Evolutionary conservation across 2,888 invertebrate species (phyloP), one percentile per base, ranked within the genome.

Genomic region (Drosophila affinis): DNA sequence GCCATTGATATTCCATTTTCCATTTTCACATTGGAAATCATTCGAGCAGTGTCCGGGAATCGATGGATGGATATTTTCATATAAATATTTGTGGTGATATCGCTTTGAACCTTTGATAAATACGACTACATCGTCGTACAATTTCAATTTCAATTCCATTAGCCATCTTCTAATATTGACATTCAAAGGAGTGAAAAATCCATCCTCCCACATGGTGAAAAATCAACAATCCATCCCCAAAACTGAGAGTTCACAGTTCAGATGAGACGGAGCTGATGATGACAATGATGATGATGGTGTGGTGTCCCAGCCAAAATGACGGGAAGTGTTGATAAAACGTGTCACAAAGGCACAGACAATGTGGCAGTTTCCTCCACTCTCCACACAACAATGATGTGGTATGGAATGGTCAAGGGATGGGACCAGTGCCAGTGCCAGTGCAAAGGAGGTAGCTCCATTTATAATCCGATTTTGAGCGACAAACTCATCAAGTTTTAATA

Each of bases 311-410:
- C 45, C 67, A 79, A 75, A 75, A 79, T 79, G 80, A 80, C 83
- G 80, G 39, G 79, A 83, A 83, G 72, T 83, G 72, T 83, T 80
- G 83, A 79, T 83, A 80, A 83, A 79, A 75, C 68, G 80, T 80
- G 83, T 77, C 79, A 79, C 79, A 83, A 79, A 79, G 83, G 81
- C 80, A 83, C 75, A 65, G 77, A 65, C 62, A 72, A 70, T 67
- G 72, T 63, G 67, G 64, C 64, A 62, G 73, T 77, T 79, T 79
- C 79, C 76, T 14, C 39, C n/a, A 68, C 67, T 61, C 67, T 12
- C 53, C 53, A 39, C 67, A 77, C 61, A 78, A 76, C 71, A 62
- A 39, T n/a, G n/a, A 3, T 21, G 21, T 21, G 21, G 21, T 1
- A 21, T 21, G 21, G 29, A 0, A 9, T 29, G 29, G 29, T 10